Conservation (phyloP, 2,888 invertebrate genomes). For the Megastigmus dorsalis region DNA sequence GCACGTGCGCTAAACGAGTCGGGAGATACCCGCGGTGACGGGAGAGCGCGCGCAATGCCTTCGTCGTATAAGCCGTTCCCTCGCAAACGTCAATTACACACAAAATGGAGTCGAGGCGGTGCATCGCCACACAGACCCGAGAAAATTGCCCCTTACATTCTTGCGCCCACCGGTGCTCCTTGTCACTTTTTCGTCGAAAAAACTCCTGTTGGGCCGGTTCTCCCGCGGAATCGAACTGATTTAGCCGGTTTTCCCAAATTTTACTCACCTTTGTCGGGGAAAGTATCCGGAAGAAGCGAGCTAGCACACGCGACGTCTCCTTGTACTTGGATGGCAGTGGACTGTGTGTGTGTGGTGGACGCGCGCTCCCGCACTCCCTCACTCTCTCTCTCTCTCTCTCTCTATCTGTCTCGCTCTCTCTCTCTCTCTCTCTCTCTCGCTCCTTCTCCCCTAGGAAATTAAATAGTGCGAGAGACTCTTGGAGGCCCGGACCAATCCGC, state of each 20-base stretch:
- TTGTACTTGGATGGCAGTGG: conserved; percentile 71
- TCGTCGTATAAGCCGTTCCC: conserved; percentile 53
- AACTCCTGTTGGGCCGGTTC: no score
- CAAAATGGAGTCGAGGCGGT: conserved; percentile 62
- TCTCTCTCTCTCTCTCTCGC: conserved; percentile 5
- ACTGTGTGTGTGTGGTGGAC: conserved; percentile 57
- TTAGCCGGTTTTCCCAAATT: neutral
- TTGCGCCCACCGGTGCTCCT: no score
- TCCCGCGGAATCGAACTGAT: conserved; percentile 1
- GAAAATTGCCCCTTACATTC: neutral
- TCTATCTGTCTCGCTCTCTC: conserved; percentile 5
- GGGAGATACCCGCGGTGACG: no score
- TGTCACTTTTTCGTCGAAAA: no score
- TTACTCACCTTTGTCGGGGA: conserved; percentile 55
- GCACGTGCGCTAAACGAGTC: neutral
- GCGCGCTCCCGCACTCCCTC: conserved; percentile 22
- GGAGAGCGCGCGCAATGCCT: neutral
- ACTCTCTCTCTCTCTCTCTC: conserved; percentile 25
- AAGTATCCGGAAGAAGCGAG: conserved; percentile 55
- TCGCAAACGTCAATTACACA: conserved; percentile 60
- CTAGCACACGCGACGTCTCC: conserved; percentile 58
- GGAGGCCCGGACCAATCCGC: conserved; percentile 26
- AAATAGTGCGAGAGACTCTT: conserved; percentile 57
- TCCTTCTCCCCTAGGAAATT: conserved; percentile 60
- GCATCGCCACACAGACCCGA: conserved; percentile 45